These are phyloP conservation scores for Ageneiosus marmoratus DNA, from an alignment of 2,113 vertebrate genomes.

Conservation along the genomic window DNA sequence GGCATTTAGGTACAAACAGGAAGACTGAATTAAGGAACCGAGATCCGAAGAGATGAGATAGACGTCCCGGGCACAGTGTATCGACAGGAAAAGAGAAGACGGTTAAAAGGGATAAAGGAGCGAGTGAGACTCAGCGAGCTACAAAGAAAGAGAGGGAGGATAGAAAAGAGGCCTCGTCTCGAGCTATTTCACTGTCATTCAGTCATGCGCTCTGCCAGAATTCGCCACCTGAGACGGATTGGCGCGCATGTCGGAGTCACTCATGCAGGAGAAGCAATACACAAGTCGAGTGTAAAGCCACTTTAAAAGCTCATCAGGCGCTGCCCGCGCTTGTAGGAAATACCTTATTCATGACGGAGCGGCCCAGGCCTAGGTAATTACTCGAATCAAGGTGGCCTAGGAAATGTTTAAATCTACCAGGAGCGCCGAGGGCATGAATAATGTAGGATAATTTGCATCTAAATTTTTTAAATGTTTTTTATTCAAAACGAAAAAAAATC, in stretches of 20 bases:
- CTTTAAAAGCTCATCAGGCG: constrained; percentile 99
- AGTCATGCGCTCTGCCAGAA: constrained; percentile 76
- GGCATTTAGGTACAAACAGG: constrained; percentile 67
- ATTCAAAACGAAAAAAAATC: constrained; percentile 82
- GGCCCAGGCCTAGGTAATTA: constrained; percentile 97
- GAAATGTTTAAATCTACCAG: constrained; percentile 99
- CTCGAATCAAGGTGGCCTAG: constrained; percentile 99
- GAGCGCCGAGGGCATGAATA: constrained; percentile 95
- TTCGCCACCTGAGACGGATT: constrained; percentile 93
- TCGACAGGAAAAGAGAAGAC: constrained; percentile 58
- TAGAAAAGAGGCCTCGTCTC: constrained; percentile 65
- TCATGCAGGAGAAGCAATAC: constrained; percentile 95
- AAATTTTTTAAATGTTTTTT: constrained; percentile 99
- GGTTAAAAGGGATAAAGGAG: constrained; percentile 17
- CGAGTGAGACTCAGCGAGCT: not conserved
- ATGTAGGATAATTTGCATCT: constrained; percentile 99
- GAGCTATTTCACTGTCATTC: constrained; percentile 80
- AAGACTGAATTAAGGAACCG: constrained; percentile 56
- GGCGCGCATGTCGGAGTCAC: constrained; percentile 82
- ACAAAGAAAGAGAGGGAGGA: constrained; percentile 56
- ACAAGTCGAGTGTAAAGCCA: constrained; percentile 94
- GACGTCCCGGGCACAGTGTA: constrained; percentile 62
- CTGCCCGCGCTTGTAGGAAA: constrained; percentile 96
- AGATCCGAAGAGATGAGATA: constrained; percentile 63
- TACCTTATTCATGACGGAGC: constrained; percentile 99